Conservation (phyloP, 2,888 invertebrate genomes). For the Tridacna crocea region DNA sequence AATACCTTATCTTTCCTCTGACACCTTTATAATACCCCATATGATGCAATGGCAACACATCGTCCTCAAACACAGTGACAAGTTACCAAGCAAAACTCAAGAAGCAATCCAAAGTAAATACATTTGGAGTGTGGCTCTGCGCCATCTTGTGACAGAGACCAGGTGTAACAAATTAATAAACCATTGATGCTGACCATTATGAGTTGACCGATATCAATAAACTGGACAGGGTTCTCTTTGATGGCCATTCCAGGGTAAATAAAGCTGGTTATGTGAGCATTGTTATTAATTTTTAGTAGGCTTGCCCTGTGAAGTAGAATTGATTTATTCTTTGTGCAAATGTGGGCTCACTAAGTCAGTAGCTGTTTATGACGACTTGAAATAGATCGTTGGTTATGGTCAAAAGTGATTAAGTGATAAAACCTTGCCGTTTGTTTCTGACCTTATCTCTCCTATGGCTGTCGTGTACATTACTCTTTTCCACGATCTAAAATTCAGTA, state of each 20-base stretch:
- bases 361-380: conserved; percentile 15
- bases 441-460: no score
- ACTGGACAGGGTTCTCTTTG: conserved; percentile 20
- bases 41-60: background rate
- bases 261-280: conserved; percentile 22
- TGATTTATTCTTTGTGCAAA: conserved; percentile 19
- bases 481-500: no score
- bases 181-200: conserved; percentile 27
- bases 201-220: conserved; percentile 21
- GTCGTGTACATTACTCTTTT: no score
- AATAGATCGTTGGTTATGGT: background rate
- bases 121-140: conserved; percentile 12
- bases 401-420: background rate
- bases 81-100: conserved; percentile 5
- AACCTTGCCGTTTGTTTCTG: no score
- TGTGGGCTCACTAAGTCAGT: background rate
- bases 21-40: conserved; percentile 21
- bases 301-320: conserved; percentile 14
- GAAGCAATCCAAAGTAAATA: conserved; percentile 23
- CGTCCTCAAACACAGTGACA: background rate
- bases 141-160: conserved; percentile 26
- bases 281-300: conserved; percentile 18
- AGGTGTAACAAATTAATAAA: conserved; percentile 23
- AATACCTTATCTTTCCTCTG: conserved; percentile 10
- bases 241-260: conserved; percentile 24